Percentiles rank a stretch among this genome's conserved stretches.
Evolutionary conservation across 2,888 invertebrate species (phyloP).

Genomic region (Amphimallon solstitiale): DNA sequence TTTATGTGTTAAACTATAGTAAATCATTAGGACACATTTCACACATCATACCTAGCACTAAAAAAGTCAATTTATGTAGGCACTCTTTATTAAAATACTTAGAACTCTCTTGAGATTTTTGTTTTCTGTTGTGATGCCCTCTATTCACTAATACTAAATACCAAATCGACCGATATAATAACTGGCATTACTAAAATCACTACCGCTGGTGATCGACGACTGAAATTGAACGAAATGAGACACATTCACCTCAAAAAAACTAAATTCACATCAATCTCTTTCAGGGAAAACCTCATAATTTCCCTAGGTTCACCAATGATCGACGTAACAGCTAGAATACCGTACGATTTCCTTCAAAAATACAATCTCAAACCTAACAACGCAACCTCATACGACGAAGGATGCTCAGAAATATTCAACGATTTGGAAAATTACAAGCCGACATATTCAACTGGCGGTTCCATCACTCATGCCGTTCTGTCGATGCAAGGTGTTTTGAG

Average conservation of each 20-base stretch:
- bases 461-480: constrained; percentile 49
- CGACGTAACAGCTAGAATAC: constrained; percentile 47
- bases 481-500: constrained; percentile 42
- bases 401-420: constrained; percentile 10
- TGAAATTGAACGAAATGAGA: not conserved
- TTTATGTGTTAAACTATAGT: too few relatives aligned
- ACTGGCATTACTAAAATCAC: too few relatives aligned
- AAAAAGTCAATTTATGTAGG: too few relatives aligned
- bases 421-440: constrained; percentile 28
- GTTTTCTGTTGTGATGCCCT: too few relatives aligned
- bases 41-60: too few relatives aligned
- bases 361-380: constrained; percentile 46
- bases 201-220: too few relatives aligned
- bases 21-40: too few relatives aligned
- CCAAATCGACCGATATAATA: too few relatives aligned
- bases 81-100: too few relatives aligned
- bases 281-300: constrained; percentile 34
- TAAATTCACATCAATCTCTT: not conserved
- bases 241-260: not conserved
- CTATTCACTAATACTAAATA: too few relatives aligned
- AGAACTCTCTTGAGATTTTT: too few relatives aligned
- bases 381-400: constrained; percentile 36
- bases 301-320: constrained; percentile 49
- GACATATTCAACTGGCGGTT: constrained; percentile 47
- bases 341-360: constrained; percentile 45